Evolutionary conservation across 2,113 vertebrate genomes (phyloP), one percentile per base, ranked within the genome.

Genomic region (Leucosticte australis): DNA sequence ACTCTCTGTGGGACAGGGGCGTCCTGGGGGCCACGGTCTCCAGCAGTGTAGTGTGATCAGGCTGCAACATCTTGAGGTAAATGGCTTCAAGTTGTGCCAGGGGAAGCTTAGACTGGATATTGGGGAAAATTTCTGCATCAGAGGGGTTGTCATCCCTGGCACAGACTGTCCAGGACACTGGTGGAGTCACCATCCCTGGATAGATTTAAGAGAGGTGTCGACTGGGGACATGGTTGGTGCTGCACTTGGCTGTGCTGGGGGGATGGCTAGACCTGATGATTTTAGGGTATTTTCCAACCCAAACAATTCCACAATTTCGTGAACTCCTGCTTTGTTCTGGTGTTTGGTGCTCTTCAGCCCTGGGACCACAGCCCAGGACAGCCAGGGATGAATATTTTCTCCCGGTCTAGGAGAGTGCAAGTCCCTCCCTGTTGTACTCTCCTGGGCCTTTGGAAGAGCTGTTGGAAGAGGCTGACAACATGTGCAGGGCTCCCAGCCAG

Each of bases 251-350:
- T 26, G 7, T 47, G 63, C 17, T 89, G 47, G 18, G n/a, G 15
- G 47, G 12, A 41, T 18, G 24, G 20, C 49, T 76, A 46, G 23
- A 26, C 28, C 18, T 39, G 30, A 9, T 18, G 60, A 18, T 53
- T 52, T 68, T 26, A 8, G 47, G 37, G 6, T 23, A 27, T 41
- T 62, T 76, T 41, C n/a, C n/a, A 62, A 10, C 41, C 53, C 64
- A 39, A 15, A 68, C 0, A 0, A 15, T 68, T 83, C n/a, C 33
- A 26, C 17, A 24, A 11, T 20, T 75, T 19, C 2, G 0, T 17
- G 28, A 46, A 41, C 44, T 73, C 33, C 24, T 9, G 46, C 41
- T 63, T 67, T 10, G 6, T 33, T 49, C 35, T 6, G 2, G 15
- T 42, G 47, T 30, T 63, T 37, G 64, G 21, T 83, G 52, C 35